A percentile compares a stretch with the other conserved stretches of the same genome.
Conservation (phyloP, 2,888 invertebrate species). For the Oscheius myriophilus region DNA sequence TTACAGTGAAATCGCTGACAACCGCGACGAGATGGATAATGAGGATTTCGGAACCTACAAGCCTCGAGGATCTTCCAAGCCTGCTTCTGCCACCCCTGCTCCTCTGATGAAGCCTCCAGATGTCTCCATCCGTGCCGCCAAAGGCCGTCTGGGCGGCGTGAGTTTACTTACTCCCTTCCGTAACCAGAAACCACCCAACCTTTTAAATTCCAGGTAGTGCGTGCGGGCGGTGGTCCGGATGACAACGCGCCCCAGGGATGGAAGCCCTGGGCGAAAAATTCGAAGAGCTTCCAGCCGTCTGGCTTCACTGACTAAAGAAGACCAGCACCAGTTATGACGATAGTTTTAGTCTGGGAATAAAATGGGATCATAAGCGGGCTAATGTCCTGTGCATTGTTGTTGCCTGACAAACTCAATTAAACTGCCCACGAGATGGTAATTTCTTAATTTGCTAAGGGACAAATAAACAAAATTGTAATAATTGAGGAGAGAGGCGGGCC, state of each 20-base stretch:
- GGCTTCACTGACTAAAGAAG: not conserved
- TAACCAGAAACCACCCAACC: not conserved
- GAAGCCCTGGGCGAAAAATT: slow-evolving; percentile 53
- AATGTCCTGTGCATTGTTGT: too few relatives aligned
- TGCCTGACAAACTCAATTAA: too few relatives aligned
- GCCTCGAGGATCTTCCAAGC: not conserved
- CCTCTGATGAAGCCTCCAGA: slow-evolving; percentile 29
- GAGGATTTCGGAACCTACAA: too few relatives aligned
- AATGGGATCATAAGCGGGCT: too few relatives aligned
- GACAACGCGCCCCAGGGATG: slow-evolving; percentile 49
- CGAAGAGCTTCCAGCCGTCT: slow-evolving; percentile 14
- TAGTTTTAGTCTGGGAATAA: too few relatives aligned
- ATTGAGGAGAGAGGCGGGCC: too few relatives aligned
- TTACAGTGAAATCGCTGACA: too few relatives aligned
- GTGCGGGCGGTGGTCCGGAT: slow-evolving; percentile 46
- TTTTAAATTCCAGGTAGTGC: slow-evolving; percentile 40
- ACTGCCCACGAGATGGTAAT: too few relatives aligned
- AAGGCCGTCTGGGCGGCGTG: slow-evolving; percentile 55
- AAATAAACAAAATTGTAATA: too few relatives aligned
- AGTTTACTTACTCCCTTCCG: not conserved
- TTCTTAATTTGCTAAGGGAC: too few relatives aligned
- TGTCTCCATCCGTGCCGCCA: slow-evolving; percentile 45
- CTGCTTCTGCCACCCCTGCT: slow-evolving; percentile 31
- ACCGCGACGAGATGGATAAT: too few relatives aligned
- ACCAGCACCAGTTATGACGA: too few relatives aligned